Evolutionary conservation across 2,113 vertebrate species (phyloP).

Genomic region (Empidonax traillii): DNA sequence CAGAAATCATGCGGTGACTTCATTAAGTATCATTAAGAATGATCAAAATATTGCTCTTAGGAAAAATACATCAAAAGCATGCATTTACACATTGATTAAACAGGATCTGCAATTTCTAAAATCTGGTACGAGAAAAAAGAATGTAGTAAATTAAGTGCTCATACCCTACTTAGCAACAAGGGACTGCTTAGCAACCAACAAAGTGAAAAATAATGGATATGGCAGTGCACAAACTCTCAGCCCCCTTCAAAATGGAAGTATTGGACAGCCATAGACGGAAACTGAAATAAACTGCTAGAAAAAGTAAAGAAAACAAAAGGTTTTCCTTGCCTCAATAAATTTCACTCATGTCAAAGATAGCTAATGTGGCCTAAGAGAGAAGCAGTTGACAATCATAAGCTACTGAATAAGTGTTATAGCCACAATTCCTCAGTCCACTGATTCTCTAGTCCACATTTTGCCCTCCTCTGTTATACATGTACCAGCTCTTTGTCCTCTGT

Average conservation of each 20-base stretch:
- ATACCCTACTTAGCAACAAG: slow-evolving; percentile 82
- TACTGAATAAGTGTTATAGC: not conserved
- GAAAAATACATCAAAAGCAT: slow-evolving; percentile 86
- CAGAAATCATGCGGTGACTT: slow-evolving; percentile 86
- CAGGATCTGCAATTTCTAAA: slow-evolving; percentile 83
- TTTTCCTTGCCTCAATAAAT: not conserved
- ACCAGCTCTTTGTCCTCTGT: accelerated
- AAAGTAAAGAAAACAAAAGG: not conserved
- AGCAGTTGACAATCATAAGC: not conserved
- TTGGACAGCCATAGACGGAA: slow-evolving; percentile 16
- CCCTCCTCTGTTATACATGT: accelerated
- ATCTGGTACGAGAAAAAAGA: slow-evolving; percentile 78
- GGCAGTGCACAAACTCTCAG: slow-evolving; percentile 63
- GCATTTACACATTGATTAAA: slow-evolving; percentile 86
- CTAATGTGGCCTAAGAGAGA: not conserved
- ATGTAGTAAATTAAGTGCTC: slow-evolving; percentile 83
- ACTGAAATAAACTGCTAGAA: not conserved
- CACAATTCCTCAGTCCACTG: not conserved
- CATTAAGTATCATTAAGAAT: slow-evolving; percentile 89
- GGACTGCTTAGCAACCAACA: slow-evolving; percentile 83
- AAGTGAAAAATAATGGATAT: slow-evolving; percentile 75
- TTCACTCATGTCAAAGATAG: not conserved
- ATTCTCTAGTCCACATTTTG: accelerated
- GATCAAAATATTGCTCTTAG: slow-evolving; percentile 88
- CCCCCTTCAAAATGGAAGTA: not conserved